Base-by-base conservation (phyloP, 1,140 invertebrate species). In the Prorops nasuta region DNA sequence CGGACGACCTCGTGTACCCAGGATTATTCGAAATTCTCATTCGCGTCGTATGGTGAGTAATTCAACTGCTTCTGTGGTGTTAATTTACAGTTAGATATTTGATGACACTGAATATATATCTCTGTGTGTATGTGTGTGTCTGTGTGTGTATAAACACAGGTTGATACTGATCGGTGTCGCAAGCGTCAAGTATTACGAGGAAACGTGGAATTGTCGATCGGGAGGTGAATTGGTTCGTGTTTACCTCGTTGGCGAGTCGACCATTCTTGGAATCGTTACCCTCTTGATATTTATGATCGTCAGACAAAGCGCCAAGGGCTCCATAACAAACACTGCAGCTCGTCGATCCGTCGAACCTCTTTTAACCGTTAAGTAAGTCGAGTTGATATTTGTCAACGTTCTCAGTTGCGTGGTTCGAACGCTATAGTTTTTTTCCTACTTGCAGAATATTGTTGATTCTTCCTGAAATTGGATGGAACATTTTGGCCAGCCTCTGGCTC, bases 401-500 rank as follows among this genome's bases (percentile, higher is more conserved):
- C n/a, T n/a, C n/a, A n/a, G n/a, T n/a, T n/a, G n/a, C n/a, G n/a
- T n/a, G n/a, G n/a, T n/a, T 10, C 24, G 4, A 28, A 28, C 10
- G 4, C 24, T 28, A 10, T 28, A 28, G 24, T 20, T 18, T 18
- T 18, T 16, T 38, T 38, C 7, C 20, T 35, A 19, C n/a, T n/a
- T n/a, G n/a, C n/a, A 89, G 86, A 69, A 76, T 90, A 54, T 66
- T 85, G 35, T 71, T 93, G 31, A 80, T 90, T 22, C 60, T 91
- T 19, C 86, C 89, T 4, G 91, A 93, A 76, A 78, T 88, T 14
- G 80, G 78, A 1, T 85, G 91, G 78, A 91, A 91, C 63, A 78
- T 87, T 38, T 77, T 93, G 64, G 91, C 90, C 8, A 89, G 88
- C 3, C 80, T 90, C 63, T 93, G 90, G 90, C 83, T 89, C 31